phyloP scores from a whole-genome alignment of 2,888 invertebrate genomes.

The Phaonia tiefii region DNA sequence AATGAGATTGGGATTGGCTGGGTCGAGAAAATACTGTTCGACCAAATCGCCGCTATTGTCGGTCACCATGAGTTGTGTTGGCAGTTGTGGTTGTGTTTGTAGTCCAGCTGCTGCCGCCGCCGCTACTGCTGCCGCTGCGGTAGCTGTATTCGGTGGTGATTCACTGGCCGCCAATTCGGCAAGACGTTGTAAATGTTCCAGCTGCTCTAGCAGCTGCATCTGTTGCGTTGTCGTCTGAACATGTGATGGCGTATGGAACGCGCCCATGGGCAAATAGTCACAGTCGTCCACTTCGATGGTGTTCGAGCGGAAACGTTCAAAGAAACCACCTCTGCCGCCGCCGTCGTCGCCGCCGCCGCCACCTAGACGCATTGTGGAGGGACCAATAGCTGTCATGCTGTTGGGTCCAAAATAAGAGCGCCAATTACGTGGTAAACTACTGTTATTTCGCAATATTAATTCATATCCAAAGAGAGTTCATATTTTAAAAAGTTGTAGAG shows the following conservation, averaged over 20 bases:
- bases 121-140: conserved; percentile 50
- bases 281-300: conserved; percentile 79
- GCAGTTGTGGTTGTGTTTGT: conserved; percentile 71
- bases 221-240: conserved; percentile 72
- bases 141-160: conserved; percentile 74
- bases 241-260: conserved; percentile 64
- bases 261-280: conserved; percentile 73
- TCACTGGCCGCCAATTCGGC: conserved; percentile 77
- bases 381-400: conserved; percentile 69
- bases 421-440: conserved; percentile 79
- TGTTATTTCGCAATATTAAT: conserved; percentile 54
- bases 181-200: conserved; percentile 77
- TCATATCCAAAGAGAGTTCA: not conserved
- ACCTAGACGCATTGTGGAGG: conserved; percentile 68
- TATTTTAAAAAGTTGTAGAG: conserved; percentile 20
- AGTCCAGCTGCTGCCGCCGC: conserved; percentile 61
- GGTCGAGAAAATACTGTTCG: conserved; percentile 72
- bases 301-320: conserved; percentile 78
- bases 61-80: conserved; percentile 75
- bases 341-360: conserved; percentile 67
- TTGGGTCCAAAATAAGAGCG: conserved; percentile 75
- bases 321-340: conserved; percentile 68
- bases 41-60: conserved; percentile 76
- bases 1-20: conserved; percentile 63
- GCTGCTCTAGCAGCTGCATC: conserved; percentile 75